Conservation (phyloP, 2,113 vertebrate genomes). For the Calidris pygmaea region DNA sequence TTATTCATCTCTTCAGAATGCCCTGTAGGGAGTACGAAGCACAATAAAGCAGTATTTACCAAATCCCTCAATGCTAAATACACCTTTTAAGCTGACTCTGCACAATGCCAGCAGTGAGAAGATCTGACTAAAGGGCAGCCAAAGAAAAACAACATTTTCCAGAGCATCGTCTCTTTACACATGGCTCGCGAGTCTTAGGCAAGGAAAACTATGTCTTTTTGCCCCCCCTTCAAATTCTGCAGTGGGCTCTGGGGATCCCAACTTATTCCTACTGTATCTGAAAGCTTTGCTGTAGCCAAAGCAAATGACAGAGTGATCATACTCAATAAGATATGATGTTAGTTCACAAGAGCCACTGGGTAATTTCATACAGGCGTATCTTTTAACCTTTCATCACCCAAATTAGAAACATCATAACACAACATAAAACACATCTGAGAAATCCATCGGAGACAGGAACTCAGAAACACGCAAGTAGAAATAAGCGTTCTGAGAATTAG, state of each 20-base stretch:
- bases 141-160: conserved; percentile 66
- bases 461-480: neutral
- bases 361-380: conserved; percentile 45
- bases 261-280: conserved; percentile 16
- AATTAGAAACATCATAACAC: conserved; percentile 58
- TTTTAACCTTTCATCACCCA: conserved; percentile 56
- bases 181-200: conserved; percentile 22
- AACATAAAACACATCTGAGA: conserved; percentile 56
- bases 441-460: neutral
- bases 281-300: conserved; percentile 57
- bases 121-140: conserved; percentile 64
- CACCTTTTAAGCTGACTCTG: conserved; percentile 66
- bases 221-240: neutral
- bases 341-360: neutral
- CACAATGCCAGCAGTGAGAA: conserved; percentile 42
- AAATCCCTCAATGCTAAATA: conserved; percentile 59
- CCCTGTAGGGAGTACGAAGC: conserved; percentile 53
- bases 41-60: conserved; percentile 65
- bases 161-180: conserved; percentile 42
- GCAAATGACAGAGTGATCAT: conserved; percentile 43
- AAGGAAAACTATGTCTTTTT: conserved; percentile 21
- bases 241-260: conserved; percentile 27
- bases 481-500: conserved; percentile 2
- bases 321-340: conserved; percentile 46
- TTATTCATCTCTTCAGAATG: conserved; percentile 72